A percentile compares a stretch with the other conserved stretches of the same genome.
These are phyloP conservation scores for Tylochromis polylepis DNA, from an alignment of 2,113 vertebrate species.

Conservation along the genomic window DNA sequence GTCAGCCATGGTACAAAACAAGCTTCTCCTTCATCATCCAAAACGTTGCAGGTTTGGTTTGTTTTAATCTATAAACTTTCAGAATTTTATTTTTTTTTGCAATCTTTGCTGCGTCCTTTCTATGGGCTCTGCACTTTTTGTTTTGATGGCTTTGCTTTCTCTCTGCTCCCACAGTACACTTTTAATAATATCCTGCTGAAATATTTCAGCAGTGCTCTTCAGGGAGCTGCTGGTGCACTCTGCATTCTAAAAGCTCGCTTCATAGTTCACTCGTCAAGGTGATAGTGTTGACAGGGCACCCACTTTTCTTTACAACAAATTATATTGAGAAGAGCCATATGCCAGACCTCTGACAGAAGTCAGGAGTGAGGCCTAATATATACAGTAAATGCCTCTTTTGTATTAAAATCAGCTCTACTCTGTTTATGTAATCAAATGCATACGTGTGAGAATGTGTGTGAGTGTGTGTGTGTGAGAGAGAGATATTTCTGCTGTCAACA, in stretches of 20 bases:
- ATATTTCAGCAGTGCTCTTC: slow-evolving; percentile 20
- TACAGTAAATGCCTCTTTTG: neutral
- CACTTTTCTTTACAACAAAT: neutral
- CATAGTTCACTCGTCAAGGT: slow-evolving; percentile 9
- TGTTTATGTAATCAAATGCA: neutral
- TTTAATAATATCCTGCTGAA: slow-evolving; percentile 17
- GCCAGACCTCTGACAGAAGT: neutral
- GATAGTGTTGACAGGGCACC: neutral
- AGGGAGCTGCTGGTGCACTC: neutral
- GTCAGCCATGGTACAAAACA: neutral
- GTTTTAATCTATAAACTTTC: slow-evolving; percentile 39
- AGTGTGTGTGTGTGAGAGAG: neutral
- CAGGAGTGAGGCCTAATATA: neutral
- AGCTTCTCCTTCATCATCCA: neutral
- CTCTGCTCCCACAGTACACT: slow-evolving; percentile 7
- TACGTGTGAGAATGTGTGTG: neutral
- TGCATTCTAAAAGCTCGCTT: neutral
- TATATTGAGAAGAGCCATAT: neutral
- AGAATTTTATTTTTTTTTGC: neutral
- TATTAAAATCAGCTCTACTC: neutral
- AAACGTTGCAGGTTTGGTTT: neutral
- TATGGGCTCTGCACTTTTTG: neutral
- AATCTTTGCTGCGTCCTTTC: neutral
- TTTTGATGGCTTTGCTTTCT: slow-evolving; percentile 47
- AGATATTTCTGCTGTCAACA: slow-evolving; percentile 37